Percentiles rank a stretch among this genome's conserved stretches.
phyloP scores from a whole-genome alignment of 2,113 vertebrate genomes.

The Columba janthina region DNA sequence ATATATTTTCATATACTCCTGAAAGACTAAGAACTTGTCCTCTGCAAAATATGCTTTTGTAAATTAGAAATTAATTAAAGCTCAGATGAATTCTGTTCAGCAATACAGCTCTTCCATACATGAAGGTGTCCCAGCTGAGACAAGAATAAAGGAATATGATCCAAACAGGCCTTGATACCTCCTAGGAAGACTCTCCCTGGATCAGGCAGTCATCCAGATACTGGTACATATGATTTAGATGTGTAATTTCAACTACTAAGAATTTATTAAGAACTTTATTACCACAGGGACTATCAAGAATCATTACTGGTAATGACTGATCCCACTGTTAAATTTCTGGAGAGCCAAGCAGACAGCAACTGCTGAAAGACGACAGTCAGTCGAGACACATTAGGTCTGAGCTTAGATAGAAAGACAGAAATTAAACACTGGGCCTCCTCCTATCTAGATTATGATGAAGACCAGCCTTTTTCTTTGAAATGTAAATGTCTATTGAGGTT shows the following conservation, averaged over 20 bases:
- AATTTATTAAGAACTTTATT: neutral
- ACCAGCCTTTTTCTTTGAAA: neutral
- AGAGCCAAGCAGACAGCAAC: neutral
- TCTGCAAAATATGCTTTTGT: neutral
- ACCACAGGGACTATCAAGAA: neutral
- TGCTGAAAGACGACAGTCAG: neutral
- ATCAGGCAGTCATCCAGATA: neutral
- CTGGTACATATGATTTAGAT: neutral
- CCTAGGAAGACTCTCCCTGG: neutral
- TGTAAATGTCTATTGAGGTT: neutral
- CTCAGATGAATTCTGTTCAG: neutral
- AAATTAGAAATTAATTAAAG: neutral
- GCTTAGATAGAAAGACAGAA: neutral
- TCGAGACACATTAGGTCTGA: fast-evolving
- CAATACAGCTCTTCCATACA: neutral
- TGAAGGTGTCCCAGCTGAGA: neutral
- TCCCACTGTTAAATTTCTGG: neutral
- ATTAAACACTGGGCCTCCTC: neutral
- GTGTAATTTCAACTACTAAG: neutral
- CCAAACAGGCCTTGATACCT: neutral
- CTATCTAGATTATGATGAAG: neutral
- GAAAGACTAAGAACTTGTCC: neutral
- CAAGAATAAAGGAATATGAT: neutral
- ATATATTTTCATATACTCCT: neutral
- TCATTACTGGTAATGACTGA: neutral